These are phyloP conservation scores for Synchiropus splendidus DNA, from an alignment of 2,113 vertebrate species.

Conservation along the genomic window DNA sequence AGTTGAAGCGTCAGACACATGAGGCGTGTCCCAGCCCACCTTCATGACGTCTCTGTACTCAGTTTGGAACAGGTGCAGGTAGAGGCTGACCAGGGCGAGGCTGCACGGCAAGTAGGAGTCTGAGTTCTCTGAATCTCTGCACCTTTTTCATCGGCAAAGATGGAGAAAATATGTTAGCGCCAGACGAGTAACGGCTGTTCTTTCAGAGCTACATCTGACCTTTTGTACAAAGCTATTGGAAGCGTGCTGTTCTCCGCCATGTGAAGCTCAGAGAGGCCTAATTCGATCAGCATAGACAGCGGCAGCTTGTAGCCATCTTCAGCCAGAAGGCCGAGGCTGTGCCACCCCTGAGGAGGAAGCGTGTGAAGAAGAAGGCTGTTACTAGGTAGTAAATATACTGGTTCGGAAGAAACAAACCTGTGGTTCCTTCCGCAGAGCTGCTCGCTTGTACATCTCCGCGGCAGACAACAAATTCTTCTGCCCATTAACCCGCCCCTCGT, in stretches of 20 bases:
- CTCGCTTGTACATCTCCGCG: constrained; percentile 65
- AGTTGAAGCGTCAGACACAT: too few species aligned
- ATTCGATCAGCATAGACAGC: constrained; percentile 41
- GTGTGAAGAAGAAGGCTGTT: neutral
- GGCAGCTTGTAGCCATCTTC: constrained; percentile 61
- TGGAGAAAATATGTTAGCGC: neutral
- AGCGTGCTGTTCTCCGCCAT: constrained; percentile 43
- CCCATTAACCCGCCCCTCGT: constrained; percentile 22
- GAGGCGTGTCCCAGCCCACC: constrained; percentile 31
- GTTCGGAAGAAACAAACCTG: constrained; percentile 51
- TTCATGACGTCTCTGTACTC: constrained; percentile 45
- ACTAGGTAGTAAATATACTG: neutral
- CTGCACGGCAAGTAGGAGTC: constrained; percentile 71
- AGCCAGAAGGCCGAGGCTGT: constrained; percentile 66
- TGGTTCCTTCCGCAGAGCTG: constrained; percentile 60
- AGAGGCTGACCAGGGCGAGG: constrained; percentile 57
- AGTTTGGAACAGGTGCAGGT: constrained; percentile 49
- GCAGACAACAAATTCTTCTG: constrained; percentile 51
- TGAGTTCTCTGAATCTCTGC: constrained; percentile 55
- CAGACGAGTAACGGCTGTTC: too few species aligned
- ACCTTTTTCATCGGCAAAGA: constrained; percentile 42
- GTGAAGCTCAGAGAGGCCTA: constrained; percentile 54
- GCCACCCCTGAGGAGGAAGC: constrained; percentile 62
- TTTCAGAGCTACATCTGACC: constrained; percentile 27
- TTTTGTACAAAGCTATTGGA: constrained; percentile 55